Percentiles rank a stretch among this genome's conserved stretches.
phyloP scores from a whole-genome alignment of 2,113 vertebrate genomes.

The Cyphomyrus discorhynchus region DNA sequence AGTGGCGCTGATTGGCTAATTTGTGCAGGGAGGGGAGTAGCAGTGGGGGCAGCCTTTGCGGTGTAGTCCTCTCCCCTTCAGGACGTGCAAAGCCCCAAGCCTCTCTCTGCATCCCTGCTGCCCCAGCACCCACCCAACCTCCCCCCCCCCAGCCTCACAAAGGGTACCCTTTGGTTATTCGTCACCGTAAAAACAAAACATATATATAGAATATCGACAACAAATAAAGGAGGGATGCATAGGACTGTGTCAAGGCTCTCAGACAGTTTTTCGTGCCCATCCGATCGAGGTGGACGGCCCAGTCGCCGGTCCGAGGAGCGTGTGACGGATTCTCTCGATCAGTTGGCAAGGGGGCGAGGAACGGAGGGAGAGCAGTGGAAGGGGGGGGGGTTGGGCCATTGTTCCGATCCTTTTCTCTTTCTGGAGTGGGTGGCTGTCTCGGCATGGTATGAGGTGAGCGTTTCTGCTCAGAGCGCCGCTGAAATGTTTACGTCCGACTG shows the following conservation, averaged over 20 bases:
- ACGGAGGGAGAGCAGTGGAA: not conserved
- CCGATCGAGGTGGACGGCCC: not conserved
- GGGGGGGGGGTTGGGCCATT: not conserved
- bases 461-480: not conserved
- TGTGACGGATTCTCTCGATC: not conserved
- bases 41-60: conserved; percentile 66
- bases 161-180: conserved; percentile 9
- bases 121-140: conserved; percentile 23
- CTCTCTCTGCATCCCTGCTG: conserved; percentile 32
- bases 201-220: not conserved
- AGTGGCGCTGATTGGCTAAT: conserved; percentile 70
- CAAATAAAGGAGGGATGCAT: not conserved
- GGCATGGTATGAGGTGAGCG: not conserved
- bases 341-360: not conserved
- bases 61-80: conserved; percentile 66
- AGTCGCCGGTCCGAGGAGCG: not conserved
- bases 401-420: not conserved
- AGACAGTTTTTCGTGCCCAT: not conserved
- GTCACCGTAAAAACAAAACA: not conserved
- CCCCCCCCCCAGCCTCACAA: conserved; percentile 28
- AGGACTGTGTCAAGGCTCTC: not conserved
- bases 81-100: conserved; percentile 57
- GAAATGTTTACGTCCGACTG: not conserved
- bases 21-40: conserved; percentile 68
- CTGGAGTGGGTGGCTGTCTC: not conserved